Base-by-base conservation (phyloP, 2,888 invertebrate species). In the Lasioglossum marginatum region DNA sequence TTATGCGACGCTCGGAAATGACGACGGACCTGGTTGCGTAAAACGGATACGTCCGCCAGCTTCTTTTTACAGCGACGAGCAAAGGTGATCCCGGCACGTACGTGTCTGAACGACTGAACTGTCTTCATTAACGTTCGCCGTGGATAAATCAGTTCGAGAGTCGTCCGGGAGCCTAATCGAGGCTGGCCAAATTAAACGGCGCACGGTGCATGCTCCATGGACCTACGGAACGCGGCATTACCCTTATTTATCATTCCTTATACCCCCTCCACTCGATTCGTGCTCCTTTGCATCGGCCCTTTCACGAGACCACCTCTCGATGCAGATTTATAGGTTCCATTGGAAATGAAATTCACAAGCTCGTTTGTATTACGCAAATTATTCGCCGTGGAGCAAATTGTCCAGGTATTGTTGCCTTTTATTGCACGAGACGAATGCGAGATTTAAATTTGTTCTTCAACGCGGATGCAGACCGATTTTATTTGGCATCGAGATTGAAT, bases 151-250 rank as follows among this genome's bases (percentile, higher is more conserved):
- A 77, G 86, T 77, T 66, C 52, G 31, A 19, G 60, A 84, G 81
- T 81, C 81, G 81, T 89, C 70, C 75, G 73, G 77, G 12, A 19
- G 82, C 83, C 87, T 89, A 89, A 88, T 88, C 89, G 89, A 84
- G 88, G 63, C 73, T 77, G 89, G 77, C 89, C 82, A 83, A 89
- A 89, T 89, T 87, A 89, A 89, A 89, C 79, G 79, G 60, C 76
- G 16, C 27, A 27, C 12, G 71, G 79, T 43, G 75, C 75, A 84
- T 37, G 76, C 79, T 80, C 78, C 82, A 77, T 68, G 77, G 77
- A 77, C 82, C 87, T 73, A 66, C 70, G 77, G 45, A 77, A 81
- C 76, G 82, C 82, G 89, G 89, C 71, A 82, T 85, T 87, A 83
- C 81, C 82, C 89, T 87, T 89, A 87, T 88, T 88, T 88, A 85